These are phyloP conservation scores for Brienomyrus longianalis DNA, from an alignment of 2,113 vertebrate species.

Conservation along the genomic window DNA sequence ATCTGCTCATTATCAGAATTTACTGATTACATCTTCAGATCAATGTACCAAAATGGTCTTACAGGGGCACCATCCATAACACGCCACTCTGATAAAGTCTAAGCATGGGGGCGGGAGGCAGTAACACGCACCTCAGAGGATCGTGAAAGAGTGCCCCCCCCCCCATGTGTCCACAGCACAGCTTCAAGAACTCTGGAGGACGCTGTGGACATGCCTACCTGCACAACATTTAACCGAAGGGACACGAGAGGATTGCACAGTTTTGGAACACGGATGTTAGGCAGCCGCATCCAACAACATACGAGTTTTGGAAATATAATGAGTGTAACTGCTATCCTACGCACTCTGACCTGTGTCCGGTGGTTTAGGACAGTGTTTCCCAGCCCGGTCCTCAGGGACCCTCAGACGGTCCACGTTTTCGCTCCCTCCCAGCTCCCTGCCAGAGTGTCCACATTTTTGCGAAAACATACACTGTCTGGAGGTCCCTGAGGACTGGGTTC, in stretches of 20 bases:
- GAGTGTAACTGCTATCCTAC: not conserved
- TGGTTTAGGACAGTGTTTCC: not conserved
- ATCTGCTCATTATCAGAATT: not conserved
- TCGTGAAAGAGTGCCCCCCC: not conserved
- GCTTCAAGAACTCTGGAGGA: not conserved
- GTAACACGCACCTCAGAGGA: not conserved
- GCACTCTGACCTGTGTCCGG: not conserved
- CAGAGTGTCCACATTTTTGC: not conserved
- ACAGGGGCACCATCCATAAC: not conserved
- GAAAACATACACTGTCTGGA: not conserved
- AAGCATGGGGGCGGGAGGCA: not conserved
- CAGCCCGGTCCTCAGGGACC: not conserved
- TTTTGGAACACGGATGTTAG: not conserved
- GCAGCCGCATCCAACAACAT: not conserved
- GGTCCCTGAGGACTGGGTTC: not conserved
- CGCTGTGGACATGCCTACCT: not conserved
- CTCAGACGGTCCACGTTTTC: not conserved
- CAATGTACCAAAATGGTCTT: not conserved
- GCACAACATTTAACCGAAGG: not conserved
- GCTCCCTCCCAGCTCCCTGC: not conserved
- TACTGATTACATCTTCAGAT: not conserved
- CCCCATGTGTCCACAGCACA: not conserved
- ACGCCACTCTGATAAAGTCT: not conserved
- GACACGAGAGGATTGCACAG: not conserved
- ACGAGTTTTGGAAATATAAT: not conserved